Evolutionary conservation across 2,113 vertebrate species (phyloP), one percentile per base, ranked within the genome.

Genomic region (Hippocampus comes): DNA sequence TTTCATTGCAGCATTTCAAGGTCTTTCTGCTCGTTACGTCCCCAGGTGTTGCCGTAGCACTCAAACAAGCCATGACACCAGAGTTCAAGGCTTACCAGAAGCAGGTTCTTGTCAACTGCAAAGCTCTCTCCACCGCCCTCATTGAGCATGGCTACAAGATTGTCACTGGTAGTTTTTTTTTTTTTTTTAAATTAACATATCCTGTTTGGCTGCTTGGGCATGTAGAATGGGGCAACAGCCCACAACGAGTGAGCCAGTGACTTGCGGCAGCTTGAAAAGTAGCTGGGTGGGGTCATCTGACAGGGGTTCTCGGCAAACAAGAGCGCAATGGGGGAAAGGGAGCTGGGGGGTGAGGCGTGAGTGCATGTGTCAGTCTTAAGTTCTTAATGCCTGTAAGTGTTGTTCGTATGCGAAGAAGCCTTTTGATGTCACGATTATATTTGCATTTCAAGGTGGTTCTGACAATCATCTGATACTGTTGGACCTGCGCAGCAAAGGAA

Each of bases 381-480:
- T 49, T 49, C 48, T 49, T 49, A 18, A 51, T 51, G 17, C 18
- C 48, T 0, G 3, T 51, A 20, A 12, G 11, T 27, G 11, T 59
- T 14, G 9, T 14, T 9, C 5, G 56, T 59, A 6, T 12, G 56
- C 56, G 15, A 4, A 3, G 6, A 61, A 34, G 27, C 8, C 27
- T 61, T 34, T 7, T 7, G 43, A 3, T 41, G 30, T 65, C 27
- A 43, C 11, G 5, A 34, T 61, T 41, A n/a, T 75, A 17, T 64
- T n/a, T 68, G 55, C 82, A 60, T 49, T 18, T 86, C 34, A 81
- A 99, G 97, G 96, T 3, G 96, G 97, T 72, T 97, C 97, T 0
- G 96, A 99, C 86, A 99, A 95, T 87, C 97, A 99, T 78, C 89
- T 99, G 78, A 96, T 99, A 77, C 92, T 99, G 1, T 68, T 99